phyloP scores from a whole-genome alignment of 1,140 invertebrate genomes.

The Brachionus plicatilis region DNA sequence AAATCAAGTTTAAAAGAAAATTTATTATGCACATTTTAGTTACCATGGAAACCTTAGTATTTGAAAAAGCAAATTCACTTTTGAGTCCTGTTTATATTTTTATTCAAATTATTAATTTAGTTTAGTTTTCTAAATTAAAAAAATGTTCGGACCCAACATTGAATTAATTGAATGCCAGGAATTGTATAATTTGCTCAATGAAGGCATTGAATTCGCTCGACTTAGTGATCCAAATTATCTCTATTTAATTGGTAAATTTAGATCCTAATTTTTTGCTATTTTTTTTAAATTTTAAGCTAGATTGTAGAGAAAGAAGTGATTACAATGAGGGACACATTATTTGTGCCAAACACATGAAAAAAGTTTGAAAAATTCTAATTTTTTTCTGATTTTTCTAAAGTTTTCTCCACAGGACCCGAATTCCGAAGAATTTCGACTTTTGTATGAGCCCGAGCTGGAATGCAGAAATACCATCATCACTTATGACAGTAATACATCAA shows the following conservation, averaged over 20 bases:
- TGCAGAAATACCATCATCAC: slow-evolving; percentile 53
- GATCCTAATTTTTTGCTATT: neutral
- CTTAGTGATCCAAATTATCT: slow-evolving; percentile 53
- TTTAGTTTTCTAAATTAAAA: neutral
- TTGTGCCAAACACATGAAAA: slow-evolving; percentile 51
- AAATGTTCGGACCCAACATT: slow-evolving; percentile 11
- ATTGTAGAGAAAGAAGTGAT: slow-evolving; percentile 42
- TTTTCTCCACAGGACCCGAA: slow-evolving; percentile 43
- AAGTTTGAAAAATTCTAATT: slow-evolving; percentile 43
- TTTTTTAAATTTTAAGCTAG: neutral
- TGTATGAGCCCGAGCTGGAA: slow-evolving; percentile 54
- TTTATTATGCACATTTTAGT: neutral
- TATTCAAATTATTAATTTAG: neutral
- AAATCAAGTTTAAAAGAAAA: neutral
- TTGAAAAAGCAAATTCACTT: neutral
- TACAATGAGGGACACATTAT: slow-evolving; percentile 55
- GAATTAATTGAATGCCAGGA: slow-evolving; percentile 47
- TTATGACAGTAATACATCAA: slow-evolving; percentile 52
- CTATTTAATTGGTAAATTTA: slow-evolving; percentile 49
- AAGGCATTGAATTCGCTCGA: slow-evolving; percentile 47
- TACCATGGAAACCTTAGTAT: neutral
- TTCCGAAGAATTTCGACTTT: slow-evolving; percentile 49
- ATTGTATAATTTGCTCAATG: slow-evolving; percentile 53
- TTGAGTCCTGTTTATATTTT: neutral
- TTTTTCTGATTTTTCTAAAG: neutral